A percentile compares a stretch with the other conserved stretches of the same genome.
Evolutionary conservation across 2,797 vertebrate genomes (phyloP).

Genomic region (Fundulus diaphanus): DNA sequence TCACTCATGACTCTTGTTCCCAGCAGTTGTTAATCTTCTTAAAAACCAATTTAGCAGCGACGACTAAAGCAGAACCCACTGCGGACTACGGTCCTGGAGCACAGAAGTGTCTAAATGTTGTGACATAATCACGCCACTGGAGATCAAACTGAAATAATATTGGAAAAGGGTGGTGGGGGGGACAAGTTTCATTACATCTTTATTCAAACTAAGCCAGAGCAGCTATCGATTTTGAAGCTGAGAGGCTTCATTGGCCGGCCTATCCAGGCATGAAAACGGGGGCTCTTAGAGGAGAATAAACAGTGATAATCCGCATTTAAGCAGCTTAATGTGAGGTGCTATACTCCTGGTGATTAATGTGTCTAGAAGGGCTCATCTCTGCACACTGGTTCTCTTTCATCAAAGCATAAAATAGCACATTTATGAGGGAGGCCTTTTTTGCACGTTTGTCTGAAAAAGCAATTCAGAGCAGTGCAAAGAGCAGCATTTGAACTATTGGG

Average conservation of each 20-base stretch:
- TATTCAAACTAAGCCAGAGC: slow-evolving; percentile 37
- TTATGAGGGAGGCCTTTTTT: slow-evolving; percentile 54
- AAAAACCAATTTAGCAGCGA: slow-evolving; percentile 48
- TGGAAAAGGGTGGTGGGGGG: not conserved
- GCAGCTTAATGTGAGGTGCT: slow-evolving; percentile 79
- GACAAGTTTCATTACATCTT: slow-evolving; percentile 49
- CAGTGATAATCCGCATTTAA: slow-evolving; percentile 74
- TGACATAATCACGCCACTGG: slow-evolving; percentile 28
- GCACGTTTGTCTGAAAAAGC: slow-evolving; percentile 51
- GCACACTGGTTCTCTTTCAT: slow-evolving; percentile 69
- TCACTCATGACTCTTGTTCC: slow-evolving; percentile 31
- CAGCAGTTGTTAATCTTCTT: slow-evolving; percentile 59
- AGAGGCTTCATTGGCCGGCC: slow-evolving; percentile 59
- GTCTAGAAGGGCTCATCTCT: slow-evolving; percentile 71
- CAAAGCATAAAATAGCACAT: slow-evolving; percentile 68
- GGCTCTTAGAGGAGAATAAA: slow-evolving; percentile 72
- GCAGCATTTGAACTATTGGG: slow-evolving; percentile 32
- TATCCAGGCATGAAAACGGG: slow-evolving; percentile 68
- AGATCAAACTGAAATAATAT: slow-evolving; percentile 53
- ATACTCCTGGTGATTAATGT: slow-evolving; percentile 75
- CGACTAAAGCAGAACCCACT: slow-evolving; percentile 38
- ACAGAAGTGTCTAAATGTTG: slow-evolving; percentile 17
- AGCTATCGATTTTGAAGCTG: slow-evolving; percentile 67
- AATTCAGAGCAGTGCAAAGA: slow-evolving; percentile 40
- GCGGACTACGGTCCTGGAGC: slow-evolving; percentile 22